These are phyloP conservation scores for Mesembrinibis cayennensis DNA, from an alignment of 2,113 vertebrate genomes.

Conservation along the genomic window DNA sequence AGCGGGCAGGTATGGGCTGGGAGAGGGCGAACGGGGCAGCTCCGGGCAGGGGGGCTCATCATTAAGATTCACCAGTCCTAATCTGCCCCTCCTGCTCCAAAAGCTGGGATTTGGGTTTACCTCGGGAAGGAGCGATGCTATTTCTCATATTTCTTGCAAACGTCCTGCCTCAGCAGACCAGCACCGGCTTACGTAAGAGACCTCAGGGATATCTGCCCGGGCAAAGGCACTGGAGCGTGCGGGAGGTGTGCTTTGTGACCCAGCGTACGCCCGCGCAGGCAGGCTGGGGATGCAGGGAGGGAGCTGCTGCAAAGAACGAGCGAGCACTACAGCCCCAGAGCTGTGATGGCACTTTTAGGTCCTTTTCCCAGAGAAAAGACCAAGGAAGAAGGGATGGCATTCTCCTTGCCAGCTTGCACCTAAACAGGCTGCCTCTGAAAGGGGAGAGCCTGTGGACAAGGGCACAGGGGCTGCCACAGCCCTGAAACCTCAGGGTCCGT, in stretches of 20 bases:
- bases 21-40: neutral
- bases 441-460: neutral
- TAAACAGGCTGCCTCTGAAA: neutral
- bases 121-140: fast-evolving
- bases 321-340: neutral
- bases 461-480: neutral
- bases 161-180: neutral
- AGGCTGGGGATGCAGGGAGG: neutral
- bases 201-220: neutral
- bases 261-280: neutral
- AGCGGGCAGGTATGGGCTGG: neutral
- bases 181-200: neutral
- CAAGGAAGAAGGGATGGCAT: neutral
- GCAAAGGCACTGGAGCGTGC: neutral
- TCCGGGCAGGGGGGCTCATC: neutral
- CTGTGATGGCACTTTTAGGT: neutral
- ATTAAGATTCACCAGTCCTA: neutral
- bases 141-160: neutral
- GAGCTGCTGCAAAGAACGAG: neutral
- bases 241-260: neutral
- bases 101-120: fast-evolving
- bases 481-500: neutral
- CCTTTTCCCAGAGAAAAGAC: neutral
- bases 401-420: neutral
- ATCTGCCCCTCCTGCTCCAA: neutral